These are phyloP conservation scores for Zapus hudsonius DNA, from an alignment of 2,113 vertebrate species.

Conservation along the genomic window DNA sequence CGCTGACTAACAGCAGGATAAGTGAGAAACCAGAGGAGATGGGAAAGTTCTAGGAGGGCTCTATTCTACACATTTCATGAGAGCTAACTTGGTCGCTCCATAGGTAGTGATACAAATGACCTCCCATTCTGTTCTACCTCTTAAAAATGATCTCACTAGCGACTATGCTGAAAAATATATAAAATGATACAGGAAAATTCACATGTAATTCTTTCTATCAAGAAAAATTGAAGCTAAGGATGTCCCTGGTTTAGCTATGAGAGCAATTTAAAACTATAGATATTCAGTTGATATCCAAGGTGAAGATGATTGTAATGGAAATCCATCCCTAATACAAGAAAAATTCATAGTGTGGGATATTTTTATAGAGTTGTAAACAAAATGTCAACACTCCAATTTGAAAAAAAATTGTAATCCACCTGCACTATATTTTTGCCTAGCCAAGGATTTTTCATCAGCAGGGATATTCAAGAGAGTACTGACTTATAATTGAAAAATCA, in stretches of 20 bases:
- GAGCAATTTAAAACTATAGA: background rate
- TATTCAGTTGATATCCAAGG: background rate
- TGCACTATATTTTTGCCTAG: background rate
- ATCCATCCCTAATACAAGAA: background rate
- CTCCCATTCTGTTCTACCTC: too few relatives aligned
- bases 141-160: too few relatives aligned
- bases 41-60: too few relatives aligned
- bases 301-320: background rate
- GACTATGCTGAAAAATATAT: background rate
- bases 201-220: too few relatives aligned
- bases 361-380: conserved; percentile 12
- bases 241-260: background rate
- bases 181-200: background rate
- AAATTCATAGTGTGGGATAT: background rate
- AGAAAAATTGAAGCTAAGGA: background rate
- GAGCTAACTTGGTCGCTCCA: too few relatives aligned
- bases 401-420: conserved; percentile 22
- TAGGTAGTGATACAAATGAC: too few relatives aligned
- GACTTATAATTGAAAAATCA: conserved; percentile 29
- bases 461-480: background rate
- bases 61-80: too few relatives aligned
- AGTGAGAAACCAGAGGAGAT: too few relatives aligned
- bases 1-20: too few relatives aligned
- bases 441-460: background rate
- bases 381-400: background rate